Percentiles rank a stretch among this genome's conserved stretches.
Conservation (phyloP, 1,140 invertebrate genomes). For the Parasteatoda tepidariorum region DNA sequence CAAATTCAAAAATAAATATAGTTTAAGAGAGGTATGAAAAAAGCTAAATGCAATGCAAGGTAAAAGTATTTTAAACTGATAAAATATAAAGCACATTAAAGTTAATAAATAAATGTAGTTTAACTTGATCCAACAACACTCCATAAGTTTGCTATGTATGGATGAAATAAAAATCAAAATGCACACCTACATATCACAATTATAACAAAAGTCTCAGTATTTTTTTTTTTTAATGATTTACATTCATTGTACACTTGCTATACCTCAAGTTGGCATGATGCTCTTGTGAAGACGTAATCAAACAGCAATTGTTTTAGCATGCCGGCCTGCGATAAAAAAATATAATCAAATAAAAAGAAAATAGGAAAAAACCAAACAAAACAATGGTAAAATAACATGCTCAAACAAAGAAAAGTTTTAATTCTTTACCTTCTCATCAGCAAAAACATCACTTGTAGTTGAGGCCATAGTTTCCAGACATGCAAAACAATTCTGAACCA, state of each 20-base stretch:
- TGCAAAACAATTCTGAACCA: not conserved
- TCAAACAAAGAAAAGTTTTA: not conserved
- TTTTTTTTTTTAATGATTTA: too few relatives aligned
- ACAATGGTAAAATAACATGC: slow-evolving; percentile 46
- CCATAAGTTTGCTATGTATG: too few relatives aligned
- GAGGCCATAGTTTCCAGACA: slow-evolving; percentile 55
- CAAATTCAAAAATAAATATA: too few relatives aligned
- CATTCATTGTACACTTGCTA: not conserved
- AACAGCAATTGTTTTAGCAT: slow-evolving; percentile 56
- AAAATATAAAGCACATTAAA: too few relatives aligned
- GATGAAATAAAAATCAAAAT: too few relatives aligned
- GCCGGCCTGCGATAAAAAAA: slow-evolving; percentile 58
- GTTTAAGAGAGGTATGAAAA: too few relatives aligned
- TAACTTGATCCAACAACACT: too few relatives aligned
- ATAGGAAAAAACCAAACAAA: slow-evolving; percentile 30
- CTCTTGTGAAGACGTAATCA: slow-evolving; percentile 59
- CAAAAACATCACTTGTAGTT: slow-evolving; percentile 27
- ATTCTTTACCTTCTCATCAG: slow-evolving; percentile 47
- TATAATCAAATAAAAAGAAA: slow-evolving; percentile 41
- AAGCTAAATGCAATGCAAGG: too few relatives aligned
- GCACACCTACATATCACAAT: too few relatives aligned
- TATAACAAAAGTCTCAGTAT: too few relatives aligned
- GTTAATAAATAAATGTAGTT: too few relatives aligned
- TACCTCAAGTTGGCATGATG: slow-evolving; percentile 61
- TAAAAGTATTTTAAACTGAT: too few relatives aligned